phyloP scores from a whole-genome alignment of 2,113 vertebrate species.

The Alligator mississippiensis region DNA sequence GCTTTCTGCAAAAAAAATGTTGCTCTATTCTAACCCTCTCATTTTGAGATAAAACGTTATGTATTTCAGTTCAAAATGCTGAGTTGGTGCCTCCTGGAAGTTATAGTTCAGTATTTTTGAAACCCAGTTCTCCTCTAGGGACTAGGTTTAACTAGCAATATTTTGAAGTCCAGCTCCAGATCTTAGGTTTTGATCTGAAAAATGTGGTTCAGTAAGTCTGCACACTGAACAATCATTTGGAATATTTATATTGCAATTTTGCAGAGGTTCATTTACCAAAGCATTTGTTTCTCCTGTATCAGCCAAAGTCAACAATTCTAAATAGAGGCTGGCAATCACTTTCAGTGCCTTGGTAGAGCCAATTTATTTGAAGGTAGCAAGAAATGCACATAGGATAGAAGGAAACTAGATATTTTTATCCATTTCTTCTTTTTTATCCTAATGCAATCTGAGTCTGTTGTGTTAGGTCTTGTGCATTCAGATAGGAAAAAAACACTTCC shows the following conservation, averaged over 20 bases:
- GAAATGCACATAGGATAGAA: not conserved
- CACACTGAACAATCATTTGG: not conserved
- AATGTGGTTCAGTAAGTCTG: not conserved
- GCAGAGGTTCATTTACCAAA: not conserved
- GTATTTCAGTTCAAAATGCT: not conserved
- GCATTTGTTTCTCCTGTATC: not conserved
- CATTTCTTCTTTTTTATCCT: not conserved
- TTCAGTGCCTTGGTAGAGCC: not conserved
- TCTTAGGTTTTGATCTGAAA: not conserved
- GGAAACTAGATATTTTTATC: not conserved
- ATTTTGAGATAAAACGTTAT: not conserved
- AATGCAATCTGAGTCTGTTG: not conserved
- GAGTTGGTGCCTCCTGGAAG: not conserved
- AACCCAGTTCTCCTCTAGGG: not conserved
- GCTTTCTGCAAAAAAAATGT: not conserved
- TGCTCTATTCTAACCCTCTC: not conserved
- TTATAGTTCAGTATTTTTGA: not conserved
- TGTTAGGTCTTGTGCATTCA: not conserved
- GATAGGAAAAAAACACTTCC: not conserved
- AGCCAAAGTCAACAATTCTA: not conserved
- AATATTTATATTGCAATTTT: not conserved
- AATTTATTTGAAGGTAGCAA: not conserved
- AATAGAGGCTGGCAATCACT: not conserved
- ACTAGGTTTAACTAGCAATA: not conserved
- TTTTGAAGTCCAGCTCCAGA: not conserved